A percentile compares a stretch with the other conserved stretches of the same genome.
Conservation (phyloP, 2,113 vertebrate species). For the Heptranchias perlo region DNA sequence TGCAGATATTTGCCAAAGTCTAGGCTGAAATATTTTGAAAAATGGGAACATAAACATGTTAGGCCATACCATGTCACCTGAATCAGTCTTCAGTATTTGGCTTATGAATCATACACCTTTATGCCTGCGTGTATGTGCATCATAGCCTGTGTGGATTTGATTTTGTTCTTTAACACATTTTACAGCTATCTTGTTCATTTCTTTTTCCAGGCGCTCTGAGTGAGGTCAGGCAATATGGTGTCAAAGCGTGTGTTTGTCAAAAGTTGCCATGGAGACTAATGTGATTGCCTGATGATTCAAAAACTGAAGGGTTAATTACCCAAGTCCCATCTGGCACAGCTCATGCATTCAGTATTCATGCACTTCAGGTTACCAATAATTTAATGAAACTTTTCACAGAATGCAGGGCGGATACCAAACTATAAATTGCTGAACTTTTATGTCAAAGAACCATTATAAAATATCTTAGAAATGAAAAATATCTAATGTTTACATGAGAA, state of each 20-base stretch:
- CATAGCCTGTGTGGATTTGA: background rate
- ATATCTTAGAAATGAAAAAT: background rate
- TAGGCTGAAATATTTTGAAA: background rate
- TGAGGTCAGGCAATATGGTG: background rate
- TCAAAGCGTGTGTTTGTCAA: background rate
- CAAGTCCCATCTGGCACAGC: background rate
- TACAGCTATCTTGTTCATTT: background rate
- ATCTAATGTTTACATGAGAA: background rate
- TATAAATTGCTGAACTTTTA: background rate
- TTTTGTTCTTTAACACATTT: background rate
- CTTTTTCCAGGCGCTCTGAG: background rate
- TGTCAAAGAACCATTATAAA: background rate
- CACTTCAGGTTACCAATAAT: background rate
- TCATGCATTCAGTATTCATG: background rate
- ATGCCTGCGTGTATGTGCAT: background rate
- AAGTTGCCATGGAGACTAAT: conserved; percentile 16
- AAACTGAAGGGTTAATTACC: background rate
- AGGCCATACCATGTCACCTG: background rate
- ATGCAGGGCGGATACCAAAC: background rate
- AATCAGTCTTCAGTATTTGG: background rate
- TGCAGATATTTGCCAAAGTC: background rate
- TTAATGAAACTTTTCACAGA: background rate
- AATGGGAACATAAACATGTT: background rate
- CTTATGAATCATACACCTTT: background rate
- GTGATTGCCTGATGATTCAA: background rate